Percentiles rank a stretch among this genome's conserved stretches.
phyloP scores from a whole-genome alignment of 2,888 invertebrate species.

The Apomyelois bistriatella region DNA sequence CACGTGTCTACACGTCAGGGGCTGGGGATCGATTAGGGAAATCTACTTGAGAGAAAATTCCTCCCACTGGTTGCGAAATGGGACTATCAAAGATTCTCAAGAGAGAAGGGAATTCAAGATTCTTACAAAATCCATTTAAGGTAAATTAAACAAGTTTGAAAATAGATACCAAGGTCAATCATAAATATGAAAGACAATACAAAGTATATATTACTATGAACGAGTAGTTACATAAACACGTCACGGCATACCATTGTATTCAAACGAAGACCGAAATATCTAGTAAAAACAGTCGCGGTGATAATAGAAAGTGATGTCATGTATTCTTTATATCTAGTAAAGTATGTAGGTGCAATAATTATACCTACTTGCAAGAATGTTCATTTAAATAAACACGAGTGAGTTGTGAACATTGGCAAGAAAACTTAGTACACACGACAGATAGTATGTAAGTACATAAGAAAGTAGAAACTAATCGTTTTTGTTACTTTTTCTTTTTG shows the following conservation, averaged over 20 bases:
- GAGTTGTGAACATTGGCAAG: neutral
- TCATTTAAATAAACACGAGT: neutral
- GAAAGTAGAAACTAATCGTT: too few relatives aligned
- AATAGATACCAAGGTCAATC: neutral
- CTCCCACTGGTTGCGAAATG: neutral
- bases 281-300: constrained; percentile 6
- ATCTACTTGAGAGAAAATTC: neutral
- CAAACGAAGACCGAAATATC: neutral
- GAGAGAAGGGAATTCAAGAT: neutral
- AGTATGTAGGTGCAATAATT: constrained; percentile 10
- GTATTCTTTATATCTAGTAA: constrained; percentile 21
- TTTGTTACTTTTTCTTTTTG: too few relatives aligned
- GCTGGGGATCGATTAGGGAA: neutral
- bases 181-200: neutral
- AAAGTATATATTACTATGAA: neutral
- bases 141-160: neutral
- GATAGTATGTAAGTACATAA: too few relatives aligned
- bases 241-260: neutral
- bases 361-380: neutral
- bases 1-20: neutral
- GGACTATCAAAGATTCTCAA: neutral
- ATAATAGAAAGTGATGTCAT: constrained; percentile 34
- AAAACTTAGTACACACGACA: too few relatives aligned
- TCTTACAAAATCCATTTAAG: too few relatives aligned
- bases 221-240: neutral